phyloP scores from a whole-genome alignment of 2,888 invertebrate genomes.

The Mythimna impura region DNA sequence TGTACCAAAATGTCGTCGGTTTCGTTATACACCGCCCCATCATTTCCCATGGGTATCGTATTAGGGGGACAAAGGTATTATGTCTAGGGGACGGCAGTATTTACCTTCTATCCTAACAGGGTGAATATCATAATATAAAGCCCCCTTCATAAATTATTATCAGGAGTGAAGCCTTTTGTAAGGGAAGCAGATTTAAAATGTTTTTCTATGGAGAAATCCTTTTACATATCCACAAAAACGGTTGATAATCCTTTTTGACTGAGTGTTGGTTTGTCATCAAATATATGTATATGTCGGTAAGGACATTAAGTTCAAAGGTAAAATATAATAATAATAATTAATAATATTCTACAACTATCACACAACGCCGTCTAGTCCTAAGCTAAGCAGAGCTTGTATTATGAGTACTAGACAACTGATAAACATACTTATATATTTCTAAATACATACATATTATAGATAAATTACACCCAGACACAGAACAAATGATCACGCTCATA shows the following conservation, averaged over 20 bases:
- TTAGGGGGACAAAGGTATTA: constrained; percentile 42
- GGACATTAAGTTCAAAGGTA: neutral
- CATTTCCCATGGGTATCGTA: constrained; percentile 57
- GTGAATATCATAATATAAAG: constrained; percentile 56
- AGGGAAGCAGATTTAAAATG: constrained; percentile 4
- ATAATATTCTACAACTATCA: no score
- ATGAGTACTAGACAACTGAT: no score
- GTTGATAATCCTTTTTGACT: constrained; percentile 1
- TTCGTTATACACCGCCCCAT: constrained; percentile 35
- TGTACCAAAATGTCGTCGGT: constrained; percentile 30
- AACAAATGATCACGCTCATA: no score
- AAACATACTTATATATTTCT: no score
- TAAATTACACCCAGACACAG: no score
- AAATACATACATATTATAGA: no score
- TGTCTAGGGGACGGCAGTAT: constrained; percentile 49
- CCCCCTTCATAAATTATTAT: constrained; percentile 54
- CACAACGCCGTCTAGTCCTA: no score
- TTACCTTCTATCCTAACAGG: constrained; percentile 48
- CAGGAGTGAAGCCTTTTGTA: constrained; percentile 16
- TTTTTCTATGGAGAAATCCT: constrained; percentile 21
- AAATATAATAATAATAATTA: no score
- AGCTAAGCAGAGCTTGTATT: no score
- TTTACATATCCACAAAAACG: neutral
- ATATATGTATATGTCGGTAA: neutral
- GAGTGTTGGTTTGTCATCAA: neutral